phyloP scores from a whole-genome alignment of 2,113 vertebrate genomes.

The Morone saxatilis region DNA sequence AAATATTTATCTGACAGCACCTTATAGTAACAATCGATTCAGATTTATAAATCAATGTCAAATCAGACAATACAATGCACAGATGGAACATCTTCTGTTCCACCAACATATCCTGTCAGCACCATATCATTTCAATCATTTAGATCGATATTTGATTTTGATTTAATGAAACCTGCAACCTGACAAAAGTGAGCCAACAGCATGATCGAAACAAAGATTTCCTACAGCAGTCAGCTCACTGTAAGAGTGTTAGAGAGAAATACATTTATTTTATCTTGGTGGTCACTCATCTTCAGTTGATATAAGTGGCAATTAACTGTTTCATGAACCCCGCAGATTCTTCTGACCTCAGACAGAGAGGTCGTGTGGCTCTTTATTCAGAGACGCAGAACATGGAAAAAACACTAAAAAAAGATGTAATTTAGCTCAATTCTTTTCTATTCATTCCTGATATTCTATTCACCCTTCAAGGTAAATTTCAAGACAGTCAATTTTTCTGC shows the following conservation, averaged over 20 bases:
- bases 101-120: neutral
- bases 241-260: too few relatives aligned
- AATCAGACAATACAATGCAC: neutral
- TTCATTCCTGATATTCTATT: neutral
- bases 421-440: neutral
- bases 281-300: neutral
- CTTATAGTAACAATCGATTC: neutral
- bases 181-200: too few relatives aligned
- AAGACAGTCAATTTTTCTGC: neutral
- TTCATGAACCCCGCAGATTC: neutral
- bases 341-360: neutral
- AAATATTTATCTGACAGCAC: neutral
- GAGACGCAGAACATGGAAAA: neutral
- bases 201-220: neutral
- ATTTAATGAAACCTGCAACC: neutral
- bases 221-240: neutral
- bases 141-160: neutral
- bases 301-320: neutral
- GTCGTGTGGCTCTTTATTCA: neutral
- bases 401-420: neutral
- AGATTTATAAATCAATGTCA: neutral
- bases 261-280: too few relatives aligned
- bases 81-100: neutral
- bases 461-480: neutral
- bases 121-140: neutral